A percentile compares a stretch with the other conserved stretches of the same genome.
phyloP scores from a whole-genome alignment of 2,113 vertebrate species.

The Micronycteris hirsuta region DNA sequence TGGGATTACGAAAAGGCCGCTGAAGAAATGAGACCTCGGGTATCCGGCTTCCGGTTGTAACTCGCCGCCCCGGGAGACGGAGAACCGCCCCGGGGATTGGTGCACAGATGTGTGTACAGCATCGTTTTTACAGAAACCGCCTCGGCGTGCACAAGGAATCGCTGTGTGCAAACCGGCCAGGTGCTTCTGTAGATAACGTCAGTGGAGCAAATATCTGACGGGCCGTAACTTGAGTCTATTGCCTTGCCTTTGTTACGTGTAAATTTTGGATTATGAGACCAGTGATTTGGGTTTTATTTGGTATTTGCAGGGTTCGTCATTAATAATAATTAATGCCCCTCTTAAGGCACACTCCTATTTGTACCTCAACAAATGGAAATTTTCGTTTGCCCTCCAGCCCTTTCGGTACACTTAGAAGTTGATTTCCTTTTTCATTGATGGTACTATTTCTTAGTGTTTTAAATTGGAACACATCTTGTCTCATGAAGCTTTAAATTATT shows the following conservation, averaged over 20 bases:
- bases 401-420: conserved; percentile 65
- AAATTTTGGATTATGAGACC: conserved; percentile 80
- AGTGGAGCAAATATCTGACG: conserved; percentile 89
- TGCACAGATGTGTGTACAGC: conserved; percentile 94
- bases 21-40: conserved; percentile 95
- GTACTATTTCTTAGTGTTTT: conserved; percentile 77
- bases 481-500: conserved; percentile 77
- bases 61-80: conserved; percentile 83
- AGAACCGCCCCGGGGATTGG: conserved; percentile 80
- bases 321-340: conserved; percentile 80
- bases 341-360: conserved; percentile 74
- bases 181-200: conserved; percentile 92
- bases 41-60: conserved; percentile 90
- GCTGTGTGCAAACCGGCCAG: conserved; percentile 90
- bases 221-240: conserved; percentile 88
- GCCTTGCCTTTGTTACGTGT: conserved; percentile 90
- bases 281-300: conserved; percentile 80
- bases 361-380: conserved; percentile 76
- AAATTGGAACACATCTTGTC: conserved; percentile 65
- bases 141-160: conserved; percentile 84
- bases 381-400: conserved; percentile 45
- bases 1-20: conserved; percentile 86
- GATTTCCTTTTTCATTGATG: conserved; percentile 68
- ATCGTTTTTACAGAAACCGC: conserved; percentile 87
- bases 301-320: conserved; percentile 82